A percentile compares a stretch with the other conserved stretches of the same genome.
These are phyloP conservation scores for Chironex yamaguchii DNA, from an alignment of 30 jellyfish, hydroid and myxozoan species.

Conservation along the genomic window DNA sequence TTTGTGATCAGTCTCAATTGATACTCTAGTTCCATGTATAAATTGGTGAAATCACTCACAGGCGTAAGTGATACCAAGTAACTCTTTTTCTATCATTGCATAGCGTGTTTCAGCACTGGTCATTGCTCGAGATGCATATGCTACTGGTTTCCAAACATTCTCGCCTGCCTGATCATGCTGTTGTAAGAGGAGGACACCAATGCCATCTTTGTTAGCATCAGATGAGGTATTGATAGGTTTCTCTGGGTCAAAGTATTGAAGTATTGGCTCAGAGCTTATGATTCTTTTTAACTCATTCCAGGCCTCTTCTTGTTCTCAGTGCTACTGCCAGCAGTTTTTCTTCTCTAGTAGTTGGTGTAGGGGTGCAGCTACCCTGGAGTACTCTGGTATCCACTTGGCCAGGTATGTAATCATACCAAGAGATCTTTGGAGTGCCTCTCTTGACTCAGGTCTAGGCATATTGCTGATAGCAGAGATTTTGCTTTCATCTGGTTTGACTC, in stretches of 20 bases:
- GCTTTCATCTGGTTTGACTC: conserved; percentile 46
- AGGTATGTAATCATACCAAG: conserved; percentile 27
- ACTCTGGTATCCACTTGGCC: conserved; percentile 33
- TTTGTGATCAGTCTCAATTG: too few species aligned
- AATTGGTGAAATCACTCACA: too few species aligned
- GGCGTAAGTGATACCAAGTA: too few species aligned
- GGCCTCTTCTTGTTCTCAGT: conserved; percentile 24
- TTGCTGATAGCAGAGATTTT: conserved; percentile 9
- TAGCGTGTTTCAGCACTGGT: too few species aligned
- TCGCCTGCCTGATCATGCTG: too few species aligned
- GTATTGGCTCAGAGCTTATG: conserved; percentile 31
- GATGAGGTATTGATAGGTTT: conserved; percentile 14
- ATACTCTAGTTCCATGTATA: too few species aligned
- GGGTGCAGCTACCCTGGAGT: conserved; percentile 10
- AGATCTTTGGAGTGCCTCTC: conserved; percentile 14
- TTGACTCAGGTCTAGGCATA: conserved; percentile 53
- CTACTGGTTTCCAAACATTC: too few species aligned
- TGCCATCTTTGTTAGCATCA: conserved; percentile 49
- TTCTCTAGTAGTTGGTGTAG: conserved; percentile 1
- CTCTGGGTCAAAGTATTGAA: conserved; percentile 30
- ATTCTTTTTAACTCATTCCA: conserved; percentile 35
- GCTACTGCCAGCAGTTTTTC: conserved; percentile 26
- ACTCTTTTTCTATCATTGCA: too few species aligned
- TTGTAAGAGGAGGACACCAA: conserved; percentile 53
- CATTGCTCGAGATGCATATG: too few species aligned